Evolutionary conservation across 1,140 invertebrate genomes (phyloP), one percentile per base, ranked within the genome.

Genomic region (Metopolophium dirhodum): DNA sequence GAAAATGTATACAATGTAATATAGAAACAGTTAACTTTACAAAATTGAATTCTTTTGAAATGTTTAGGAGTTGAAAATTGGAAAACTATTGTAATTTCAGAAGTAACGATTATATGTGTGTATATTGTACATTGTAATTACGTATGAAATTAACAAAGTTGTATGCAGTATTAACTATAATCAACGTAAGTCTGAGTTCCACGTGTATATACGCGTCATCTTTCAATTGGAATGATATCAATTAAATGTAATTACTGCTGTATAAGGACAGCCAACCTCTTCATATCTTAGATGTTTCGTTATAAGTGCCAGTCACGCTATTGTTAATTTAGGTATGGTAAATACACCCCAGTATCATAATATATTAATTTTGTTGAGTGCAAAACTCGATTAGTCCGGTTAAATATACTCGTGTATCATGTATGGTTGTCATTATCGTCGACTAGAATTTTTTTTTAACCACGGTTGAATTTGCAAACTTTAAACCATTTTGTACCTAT

Each of bases 331-430:
- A 77, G 30, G 61, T 77, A 20, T 18, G 14, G 30, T 77, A 77
- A 77, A 77, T 77, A n/a, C 30, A 77, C 30, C 26, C 54, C 30
- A n/a, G 61, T 77, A 77, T 77, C 61, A 77, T 77, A 77, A 77
- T 77, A 77, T 77, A 77, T 77, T 77, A 77, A 77, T 77, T 77
- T 77, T n/a, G 61, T 77, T n/a, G n/a, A 77, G 61, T 77, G 61
- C 61, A 18, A 77, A 77, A 77, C 61, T 77, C 61, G 30, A 77
- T 77, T 77, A 77, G 30, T 18, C 30, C 30, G 30, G 61, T 68
- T 68, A 68, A 68, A 68, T 68, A 68, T 68, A 68, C 61, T n/a
- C 61, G n/a, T 18, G 4, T n/a, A 35, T 77, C 30, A 14, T 68
- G 61, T 68, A 68, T 14, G 11, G 61, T 77, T 77, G 30, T 18